Percentiles rank a stretch among this genome's conserved stretches.
Evolutionary conservation across 1,140 invertebrate genomes (phyloP).

Genomic region (Ostrea edulis): DNA sequence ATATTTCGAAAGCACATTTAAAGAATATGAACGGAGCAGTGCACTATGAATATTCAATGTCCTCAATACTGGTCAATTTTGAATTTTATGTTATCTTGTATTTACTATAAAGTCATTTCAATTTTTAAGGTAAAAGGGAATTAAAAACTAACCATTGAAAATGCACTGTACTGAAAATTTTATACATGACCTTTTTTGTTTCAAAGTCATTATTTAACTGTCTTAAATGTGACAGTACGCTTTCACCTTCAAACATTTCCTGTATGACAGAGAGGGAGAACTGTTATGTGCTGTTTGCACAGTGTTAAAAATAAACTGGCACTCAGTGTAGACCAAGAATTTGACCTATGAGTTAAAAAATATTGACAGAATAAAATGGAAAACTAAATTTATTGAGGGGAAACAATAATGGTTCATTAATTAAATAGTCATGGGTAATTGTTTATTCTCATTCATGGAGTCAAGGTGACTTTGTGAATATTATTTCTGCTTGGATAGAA

Average conservation of each 20-base stretch:
- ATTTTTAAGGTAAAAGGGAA: too few species aligned
- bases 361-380: background rate
- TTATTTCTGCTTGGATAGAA: background rate
- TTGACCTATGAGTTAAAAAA: too few species aligned
- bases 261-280: background rate
- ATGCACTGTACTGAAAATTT: too few species aligned
- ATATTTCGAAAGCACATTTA: too few species aligned
- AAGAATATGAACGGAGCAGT: too few species aligned
- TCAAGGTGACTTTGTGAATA: background rate
- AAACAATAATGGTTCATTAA: background rate
- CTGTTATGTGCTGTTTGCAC: background rate
- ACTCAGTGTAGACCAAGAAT: background rate
- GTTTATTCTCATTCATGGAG: background rate
- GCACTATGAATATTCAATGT: too few species aligned
- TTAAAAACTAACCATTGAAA: too few species aligned
- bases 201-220: too few species aligned
- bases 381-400: background rate
- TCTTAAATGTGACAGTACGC: background rate
- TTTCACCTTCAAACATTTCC: conserved; percentile 23
- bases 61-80: too few species aligned
- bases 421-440: background rate
- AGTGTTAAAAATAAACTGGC: background rate
- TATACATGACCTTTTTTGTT: too few species aligned
- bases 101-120: too few species aligned
- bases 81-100: too few species aligned